phyloP scores from a whole-genome alignment of 2,113 vertebrate genomes.

The Sorex fumeus region DNA sequence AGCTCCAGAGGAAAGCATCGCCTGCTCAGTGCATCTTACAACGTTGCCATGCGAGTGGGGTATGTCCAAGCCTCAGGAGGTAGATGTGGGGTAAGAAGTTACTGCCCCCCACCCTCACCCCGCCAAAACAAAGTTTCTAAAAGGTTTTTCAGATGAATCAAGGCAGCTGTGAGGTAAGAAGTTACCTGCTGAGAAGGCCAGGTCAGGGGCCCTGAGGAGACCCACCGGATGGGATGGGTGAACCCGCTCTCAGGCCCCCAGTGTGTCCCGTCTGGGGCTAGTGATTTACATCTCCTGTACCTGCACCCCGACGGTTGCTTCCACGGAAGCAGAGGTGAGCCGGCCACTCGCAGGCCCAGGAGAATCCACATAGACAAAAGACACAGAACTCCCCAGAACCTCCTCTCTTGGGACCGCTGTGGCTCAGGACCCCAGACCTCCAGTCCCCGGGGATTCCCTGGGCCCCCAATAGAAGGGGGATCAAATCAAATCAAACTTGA shows the following conservation, averaged over 20 bases:
- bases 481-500: background rate
- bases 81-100: background rate
- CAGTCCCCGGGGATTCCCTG: constrained; percentile 35
- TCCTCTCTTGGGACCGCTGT: background rate
- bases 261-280: background rate
- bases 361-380: constrained; percentile 14
- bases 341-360: background rate
- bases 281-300: background rate
- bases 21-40: background rate
- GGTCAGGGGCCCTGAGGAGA: background rate
- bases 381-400: constrained; percentile 34
- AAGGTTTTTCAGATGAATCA: constrained; percentile 27
- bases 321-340: background rate
- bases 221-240: background rate
- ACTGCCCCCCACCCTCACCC: no score
- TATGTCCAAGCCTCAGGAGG: background rate
- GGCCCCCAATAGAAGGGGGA: background rate
- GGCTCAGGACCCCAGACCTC: constrained; percentile 44
- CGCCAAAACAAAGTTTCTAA: background rate
- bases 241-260: background rate
- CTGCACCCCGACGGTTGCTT: background rate
- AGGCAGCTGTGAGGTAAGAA: constrained; percentile 14
- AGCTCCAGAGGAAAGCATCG: background rate
- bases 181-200: background rate
- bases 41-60: background rate